Base-by-base conservation (phyloP, 2,113 vertebrate species). In the Trematomus loennbergii region DNA sequence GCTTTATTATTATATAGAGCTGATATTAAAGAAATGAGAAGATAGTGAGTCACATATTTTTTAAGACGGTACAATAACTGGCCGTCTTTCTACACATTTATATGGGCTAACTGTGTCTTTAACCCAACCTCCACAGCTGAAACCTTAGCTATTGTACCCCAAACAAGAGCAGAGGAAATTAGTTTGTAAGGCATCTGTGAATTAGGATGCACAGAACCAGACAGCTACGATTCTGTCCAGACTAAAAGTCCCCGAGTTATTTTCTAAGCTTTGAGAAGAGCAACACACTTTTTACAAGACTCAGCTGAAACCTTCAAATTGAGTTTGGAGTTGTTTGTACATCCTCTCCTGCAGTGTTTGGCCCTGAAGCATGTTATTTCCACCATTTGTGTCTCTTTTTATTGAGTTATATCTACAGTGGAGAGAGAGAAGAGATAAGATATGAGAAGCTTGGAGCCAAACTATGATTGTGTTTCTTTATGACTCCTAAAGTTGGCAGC, bases 131-230 rank as follows among this genome's bases (percentile, higher is more conserved):
- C 67, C 68, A 62, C 20, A 66, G 9, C 53, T 13, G 59, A 33
- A 54, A 54, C 75, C 61, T 16, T 3, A 7, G 20, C 43, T 57
- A 9, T 65, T 76, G 62, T 54, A 33, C 68, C 3, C 40, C 0
- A 29, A 20, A 72, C 13, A 50, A 43, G 54, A 72, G 55, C 70
- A 49, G 43, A 64, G 81, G 74, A 75, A 84, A 88, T 80, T 20
- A 40, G 55, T 60, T 83, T 74, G 25, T 46, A 73, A 67, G 18
- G 67, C 40, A 69, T 66, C 66, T 57, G 64, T 40, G 13, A 45
- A 81, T 62, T 64, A 58, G 58, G 3, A 53, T 58, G 54, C 65
- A 54, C 18, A 61, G 25, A 75, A 40, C n/a, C 72, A 78, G 45
- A 78, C 69, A 4, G 45, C 43, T 40, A 1, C 25, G 65, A 12